A percentile compares a stretch with the other conserved stretches of the same genome.
phyloP scores from a whole-genome alignment of 2,113 vertebrate species.

The Grallaria varia region DNA sequence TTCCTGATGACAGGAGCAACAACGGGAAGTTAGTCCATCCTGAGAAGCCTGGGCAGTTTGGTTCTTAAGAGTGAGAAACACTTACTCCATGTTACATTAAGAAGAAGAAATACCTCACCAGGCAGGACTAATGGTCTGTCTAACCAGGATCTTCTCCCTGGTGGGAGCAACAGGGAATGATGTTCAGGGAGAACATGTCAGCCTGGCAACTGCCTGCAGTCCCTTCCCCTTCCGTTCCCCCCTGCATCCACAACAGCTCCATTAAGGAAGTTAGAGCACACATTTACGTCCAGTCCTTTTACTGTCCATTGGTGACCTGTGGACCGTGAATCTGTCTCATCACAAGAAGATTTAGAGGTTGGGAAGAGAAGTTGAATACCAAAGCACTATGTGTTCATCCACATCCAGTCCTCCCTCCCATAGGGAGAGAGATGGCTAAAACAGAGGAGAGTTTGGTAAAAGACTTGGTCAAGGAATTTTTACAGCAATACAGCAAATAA shows the following conservation, averaged over 20 bases:
- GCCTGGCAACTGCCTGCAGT: neutral
- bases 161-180: neutral
- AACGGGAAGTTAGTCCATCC: neutral
- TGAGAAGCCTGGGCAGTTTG: neutral
- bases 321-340: neutral
- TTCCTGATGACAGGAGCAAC: neutral
- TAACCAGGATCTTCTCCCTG: neutral
- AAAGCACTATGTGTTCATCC: neutral
- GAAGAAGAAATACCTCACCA: neutral
- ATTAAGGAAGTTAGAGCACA: neutral
- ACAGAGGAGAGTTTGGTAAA: neutral
- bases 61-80: neutral
- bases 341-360: neutral
- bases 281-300: neutral
- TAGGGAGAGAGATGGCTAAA: accelerated
- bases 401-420: neutral
- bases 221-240: neutral
- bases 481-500: neutral
- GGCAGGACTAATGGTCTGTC: neutral
- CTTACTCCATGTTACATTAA: neutral
- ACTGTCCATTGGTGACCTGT: neutral
- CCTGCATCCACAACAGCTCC: neutral
- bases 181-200: neutral
- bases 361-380: neutral
- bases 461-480: neutral